Base-by-base conservation (phyloP, 2,888 invertebrate species). In the Volucella inanis region DNA sequence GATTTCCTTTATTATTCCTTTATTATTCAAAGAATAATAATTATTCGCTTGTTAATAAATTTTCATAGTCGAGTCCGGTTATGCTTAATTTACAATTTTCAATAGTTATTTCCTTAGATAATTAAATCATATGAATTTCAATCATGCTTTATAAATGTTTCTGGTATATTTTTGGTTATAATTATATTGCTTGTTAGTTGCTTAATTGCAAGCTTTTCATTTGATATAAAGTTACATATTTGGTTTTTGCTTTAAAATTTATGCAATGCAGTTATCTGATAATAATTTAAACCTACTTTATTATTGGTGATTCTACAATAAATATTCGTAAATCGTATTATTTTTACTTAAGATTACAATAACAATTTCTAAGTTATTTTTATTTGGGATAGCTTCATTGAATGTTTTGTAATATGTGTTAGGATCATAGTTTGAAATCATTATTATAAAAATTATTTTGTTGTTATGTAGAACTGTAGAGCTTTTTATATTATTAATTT, bases 281-380 rank as follows among this genome's bases (percentile, higher is more conserved):
- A 68, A 18, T 41, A 55, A n/a, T 43, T 54, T 71, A 8, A 71
- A 49, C 59, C 2, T 1, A 18, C 18, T 72, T 14, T 50, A 18
- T 18, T 18, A 18, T 18, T 18, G 18, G 18, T 18, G 18, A 18
- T 18, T 18, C 18, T 18, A n/a, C n/a, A n/a, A n/a, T n/a, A 18
- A 39, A 52, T 72, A 61, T 59, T 59, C 59, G 39, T 50, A 72
- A 22, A 22, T 15, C 14, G 50, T 61, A 72, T 61, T 11, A 47
- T 18, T 45, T 31, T n/a, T 38, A 12, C 12, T 41, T 22, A 22
- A 22, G 22, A 22, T 22, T 22, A 22, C 3, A 22, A 22, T 22
- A 3, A 3, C 22, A 3, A 22, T 22, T 57, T 57, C 39, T 8
- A 57, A 15, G n/a, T 15, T n/a, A 39, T 39, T 39, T 57, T 57